These are phyloP conservation scores for Grapholita molesta DNA, from an alignment of 1,140 invertebrate genomes.

Conservation along the genomic window DNA sequence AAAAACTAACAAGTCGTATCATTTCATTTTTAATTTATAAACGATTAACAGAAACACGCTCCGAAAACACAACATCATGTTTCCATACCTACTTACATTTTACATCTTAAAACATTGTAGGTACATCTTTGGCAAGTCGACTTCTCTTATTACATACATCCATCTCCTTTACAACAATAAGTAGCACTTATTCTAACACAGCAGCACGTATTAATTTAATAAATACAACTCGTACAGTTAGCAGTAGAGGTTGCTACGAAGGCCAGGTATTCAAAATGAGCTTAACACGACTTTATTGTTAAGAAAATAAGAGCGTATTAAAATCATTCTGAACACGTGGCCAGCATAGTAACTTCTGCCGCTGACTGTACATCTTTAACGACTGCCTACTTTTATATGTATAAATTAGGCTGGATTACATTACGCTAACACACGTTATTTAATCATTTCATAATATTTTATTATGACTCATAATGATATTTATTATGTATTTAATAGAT, in stretches of 20 bases:
- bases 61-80: slow-evolving; percentile 31
- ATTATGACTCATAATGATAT: not conserved
- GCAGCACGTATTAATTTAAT: slow-evolving; percentile 10
- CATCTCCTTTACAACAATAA: not conserved
- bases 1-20: slow-evolving; percentile 22
- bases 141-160: slow-evolving; percentile 30
- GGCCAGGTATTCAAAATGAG: too few species aligned
- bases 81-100: slow-evolving; percentile 41
- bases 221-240: too few species aligned
- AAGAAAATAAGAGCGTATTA: too few species aligned
- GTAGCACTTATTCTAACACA: slow-evolving; percentile 5
- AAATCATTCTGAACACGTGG: too few species aligned
- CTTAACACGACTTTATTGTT: too few species aligned
- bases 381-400: not conserved
- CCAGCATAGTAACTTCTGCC: too few species aligned
- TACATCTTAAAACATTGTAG: slow-evolving; percentile 40
- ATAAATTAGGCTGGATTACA: not conserved
- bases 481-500: too few species aligned
- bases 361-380: not conserved
- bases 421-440: not conserved
- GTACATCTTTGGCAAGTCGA: slow-evolving; percentile 73
- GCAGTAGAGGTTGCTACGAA: too few species aligned
- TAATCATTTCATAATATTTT: not conserved
- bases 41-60: slow-evolving; percentile 62
- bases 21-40: slow-evolving; percentile 57